phyloP scores from a whole-genome alignment of 1,140 invertebrate genomes.

The Calliphora vicina region DNA sequence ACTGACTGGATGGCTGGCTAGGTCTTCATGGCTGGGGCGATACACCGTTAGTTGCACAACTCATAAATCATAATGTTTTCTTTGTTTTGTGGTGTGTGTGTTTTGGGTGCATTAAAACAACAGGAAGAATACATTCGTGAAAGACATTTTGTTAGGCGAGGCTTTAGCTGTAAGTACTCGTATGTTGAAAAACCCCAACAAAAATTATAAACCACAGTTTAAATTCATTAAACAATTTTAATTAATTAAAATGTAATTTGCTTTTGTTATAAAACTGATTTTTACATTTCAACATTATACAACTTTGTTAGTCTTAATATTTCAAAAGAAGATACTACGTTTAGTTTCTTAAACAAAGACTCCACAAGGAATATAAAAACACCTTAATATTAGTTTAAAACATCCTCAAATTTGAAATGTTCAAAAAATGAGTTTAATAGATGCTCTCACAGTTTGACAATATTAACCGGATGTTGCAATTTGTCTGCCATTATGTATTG shows the following conservation, averaged over 20 bases:
- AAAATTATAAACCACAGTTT: background rate
- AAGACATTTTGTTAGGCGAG: background rate
- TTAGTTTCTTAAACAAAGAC: background rate
- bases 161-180: background rate
- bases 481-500: background rate
- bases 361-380: background rate
- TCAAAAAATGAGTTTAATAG: background rate
- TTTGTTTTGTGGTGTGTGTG: background rate
- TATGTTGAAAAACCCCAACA: background rate
- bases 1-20: background rate
- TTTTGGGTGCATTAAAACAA: background rate
- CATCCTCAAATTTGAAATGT: background rate
- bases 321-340: too few species aligned
- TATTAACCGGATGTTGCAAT: slow-evolving; percentile 5
- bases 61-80: slow-evolving; percentile 10
- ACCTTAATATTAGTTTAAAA: background rate
- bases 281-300: background rate
- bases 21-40: background rate
- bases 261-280: too few species aligned
- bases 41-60: background rate
- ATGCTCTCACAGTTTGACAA: background rate
- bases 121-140: background rate
- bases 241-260: background rate
- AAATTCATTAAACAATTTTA: background rate
- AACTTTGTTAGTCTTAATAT: background rate